A percentile compares a stretch with the other conserved stretches of the same genome.
Conservation (phyloP, 2,113 vertebrate genomes). For the Anser cygnoides region DNA sequence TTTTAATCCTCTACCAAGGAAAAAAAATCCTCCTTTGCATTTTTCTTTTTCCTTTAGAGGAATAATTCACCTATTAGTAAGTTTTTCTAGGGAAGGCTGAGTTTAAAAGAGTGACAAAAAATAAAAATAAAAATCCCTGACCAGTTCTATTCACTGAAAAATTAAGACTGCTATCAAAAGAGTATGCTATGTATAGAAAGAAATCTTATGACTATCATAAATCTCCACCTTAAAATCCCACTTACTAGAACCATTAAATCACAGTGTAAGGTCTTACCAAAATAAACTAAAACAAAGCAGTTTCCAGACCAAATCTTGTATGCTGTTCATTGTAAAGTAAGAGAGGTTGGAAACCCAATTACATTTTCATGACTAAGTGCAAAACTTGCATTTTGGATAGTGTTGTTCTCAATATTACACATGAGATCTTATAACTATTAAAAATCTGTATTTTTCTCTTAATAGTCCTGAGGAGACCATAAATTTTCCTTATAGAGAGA, state of each 20-base stretch:
- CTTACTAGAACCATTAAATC: background rate
- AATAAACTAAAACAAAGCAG: background rate
- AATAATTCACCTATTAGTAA: background rate
- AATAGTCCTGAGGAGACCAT: background rate
- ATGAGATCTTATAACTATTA: background rate
- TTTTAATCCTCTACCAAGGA: background rate
- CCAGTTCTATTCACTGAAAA: background rate
- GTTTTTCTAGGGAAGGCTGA: background rate
- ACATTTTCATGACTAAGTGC: background rate
- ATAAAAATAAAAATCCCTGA: background rate
- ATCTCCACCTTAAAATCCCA: background rate
- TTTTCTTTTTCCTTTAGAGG: background rate
- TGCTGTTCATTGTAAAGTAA: background rate
- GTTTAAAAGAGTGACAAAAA: background rate
- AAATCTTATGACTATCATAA: background rate
- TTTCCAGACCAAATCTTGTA: background rate
- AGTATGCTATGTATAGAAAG: background rate
- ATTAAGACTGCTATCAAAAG: background rate
- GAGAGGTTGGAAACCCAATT: background rate
- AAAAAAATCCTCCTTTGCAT: background rate
- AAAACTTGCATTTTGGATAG: background rate
- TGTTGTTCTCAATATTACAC: background rate
- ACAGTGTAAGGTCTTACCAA: background rate
- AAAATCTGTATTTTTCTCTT: background rate
- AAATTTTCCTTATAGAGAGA: background rate